These are phyloP conservation scores for Teleogryllus oceanicus DNA, from an alignment of 2,888 invertebrate genomes.

Conservation along the genomic window DNA sequence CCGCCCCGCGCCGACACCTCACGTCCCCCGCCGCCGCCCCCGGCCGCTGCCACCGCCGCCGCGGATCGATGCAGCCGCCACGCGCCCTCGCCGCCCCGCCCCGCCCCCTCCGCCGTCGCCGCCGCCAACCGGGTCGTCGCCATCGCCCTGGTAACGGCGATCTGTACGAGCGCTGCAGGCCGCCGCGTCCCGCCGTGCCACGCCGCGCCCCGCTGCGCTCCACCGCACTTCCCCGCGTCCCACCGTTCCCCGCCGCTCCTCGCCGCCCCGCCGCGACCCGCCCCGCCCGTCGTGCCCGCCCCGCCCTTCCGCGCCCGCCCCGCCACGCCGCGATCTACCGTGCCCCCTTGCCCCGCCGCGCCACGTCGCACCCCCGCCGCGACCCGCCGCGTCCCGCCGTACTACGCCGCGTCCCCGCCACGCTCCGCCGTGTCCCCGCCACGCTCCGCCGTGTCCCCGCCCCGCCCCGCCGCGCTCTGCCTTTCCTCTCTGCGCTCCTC, in stretches of 20 bases:
- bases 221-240: no score
- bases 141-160: not conserved
- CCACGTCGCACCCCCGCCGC: not conserved
- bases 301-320: not conserved
- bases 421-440: no score
- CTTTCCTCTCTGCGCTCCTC: not conserved
- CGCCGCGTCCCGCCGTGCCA: not conserved
- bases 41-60: not conserved
- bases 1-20: no score
- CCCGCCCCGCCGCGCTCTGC: not conserved
- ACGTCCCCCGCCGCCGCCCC: not conserved
- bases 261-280: no score
- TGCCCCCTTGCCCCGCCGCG: not conserved
- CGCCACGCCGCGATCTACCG: not conserved
- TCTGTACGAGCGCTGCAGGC: not conserved
- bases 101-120: not conserved
- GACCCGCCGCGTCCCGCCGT: not conserved
- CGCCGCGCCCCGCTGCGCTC: not conserved
- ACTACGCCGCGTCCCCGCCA: no score
- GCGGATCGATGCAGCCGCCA: slow-evolving; percentile 9
- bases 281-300: no score
- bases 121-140: not conserved
- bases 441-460: no score
- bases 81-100: not conserved
- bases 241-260: no score